A percentile compares a stretch with the other conserved stretches of the same genome.
Conservation (phyloP, 2,797 vertebrate species). For the Periparus ater region DNA sequence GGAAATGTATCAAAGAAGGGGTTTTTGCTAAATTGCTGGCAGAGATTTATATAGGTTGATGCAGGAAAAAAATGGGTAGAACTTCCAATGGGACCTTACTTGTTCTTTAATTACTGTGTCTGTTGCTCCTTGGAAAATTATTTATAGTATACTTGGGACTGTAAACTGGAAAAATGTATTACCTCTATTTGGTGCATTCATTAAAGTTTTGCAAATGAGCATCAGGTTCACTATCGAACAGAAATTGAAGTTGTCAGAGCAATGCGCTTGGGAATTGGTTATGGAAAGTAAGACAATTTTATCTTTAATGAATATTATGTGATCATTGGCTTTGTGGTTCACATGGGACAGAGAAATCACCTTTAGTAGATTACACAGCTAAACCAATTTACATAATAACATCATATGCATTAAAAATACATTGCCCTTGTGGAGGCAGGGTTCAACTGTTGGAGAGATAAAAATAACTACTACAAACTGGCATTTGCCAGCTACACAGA, state of each 20-base stretch:
- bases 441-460: conserved; percentile 26
- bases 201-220: conserved; percentile 51
- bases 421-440: conserved; percentile 47
- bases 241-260: conserved; percentile 61
- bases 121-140: conserved; percentile 42
- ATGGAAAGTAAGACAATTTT: conserved; percentile 67
- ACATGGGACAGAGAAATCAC: conserved; percentile 58
- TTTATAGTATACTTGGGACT: conserved; percentile 15
- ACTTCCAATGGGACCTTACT: neutral
- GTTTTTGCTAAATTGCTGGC: neutral
- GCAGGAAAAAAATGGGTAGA: neutral
- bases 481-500: conserved; percentile 7
- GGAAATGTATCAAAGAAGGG: neutral
- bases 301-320: conserved; percentile 63
- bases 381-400: conserved; percentile 72
- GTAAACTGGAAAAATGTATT: neutral
- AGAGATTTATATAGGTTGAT: neutral
- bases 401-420: conserved; percentile 67
- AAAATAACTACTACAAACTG: conserved; percentile 40
- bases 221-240: conserved; percentile 44
- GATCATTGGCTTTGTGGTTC: conserved; percentile 67
- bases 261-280: conserved; percentile 47
- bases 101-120: conserved; percentile 34
- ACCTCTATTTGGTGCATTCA: neutral
- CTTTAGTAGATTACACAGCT: conserved; percentile 66